Evolutionary conservation across 2,797 vertebrate species (phyloP), one percentile per base, ranked within the genome.

Genomic region (Gambusia yucatana): DNA sequence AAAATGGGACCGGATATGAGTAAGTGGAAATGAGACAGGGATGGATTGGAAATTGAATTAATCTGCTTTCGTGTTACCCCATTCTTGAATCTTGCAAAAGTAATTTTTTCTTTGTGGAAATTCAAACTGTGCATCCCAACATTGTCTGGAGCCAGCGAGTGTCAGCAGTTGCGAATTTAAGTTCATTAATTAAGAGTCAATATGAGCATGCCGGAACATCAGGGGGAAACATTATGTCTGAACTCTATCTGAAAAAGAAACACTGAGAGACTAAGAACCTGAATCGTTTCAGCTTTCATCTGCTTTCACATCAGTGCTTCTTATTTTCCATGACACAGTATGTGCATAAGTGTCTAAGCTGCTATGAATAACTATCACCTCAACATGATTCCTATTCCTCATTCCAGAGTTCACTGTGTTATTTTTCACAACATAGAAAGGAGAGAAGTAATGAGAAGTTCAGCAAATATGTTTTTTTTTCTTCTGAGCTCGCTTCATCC

Each of bases 361-460:
- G 61, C 81, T 85, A 77, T 86, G 46, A 84, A 92, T 82, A 85
- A 89, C 86, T 85, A 87, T 91, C 72, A 91, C 87, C 87, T 86
- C 86, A 55, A 82, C 81, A 80, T 82, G 86, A 91, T 86, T 77
- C 80, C 73, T 72, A 77, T 50, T 72, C 74, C 84, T 81, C 11
- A 11, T 82, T 82, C 81, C 84, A 88, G 79, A 84, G 82, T 84
- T 84, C 77, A 85, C 47, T 47, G 79, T 75, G 55, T 80, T 85
- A 84, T 88, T 91, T 90, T 89, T 81, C n/a, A 39, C 74, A 84
- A 82, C 39, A 61, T 78, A 79, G 75, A 80, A 82, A 59, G 65
- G 71, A 87, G 77, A 73, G 83, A 81, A 84, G 77, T 74, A 85
- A 87, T 79, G 81, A 90, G 86, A 82, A 43, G 52, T 47, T 79